Conservation (phyloP, 2,888 invertebrate species). For the Lithophane semibrunnea region DNA sequence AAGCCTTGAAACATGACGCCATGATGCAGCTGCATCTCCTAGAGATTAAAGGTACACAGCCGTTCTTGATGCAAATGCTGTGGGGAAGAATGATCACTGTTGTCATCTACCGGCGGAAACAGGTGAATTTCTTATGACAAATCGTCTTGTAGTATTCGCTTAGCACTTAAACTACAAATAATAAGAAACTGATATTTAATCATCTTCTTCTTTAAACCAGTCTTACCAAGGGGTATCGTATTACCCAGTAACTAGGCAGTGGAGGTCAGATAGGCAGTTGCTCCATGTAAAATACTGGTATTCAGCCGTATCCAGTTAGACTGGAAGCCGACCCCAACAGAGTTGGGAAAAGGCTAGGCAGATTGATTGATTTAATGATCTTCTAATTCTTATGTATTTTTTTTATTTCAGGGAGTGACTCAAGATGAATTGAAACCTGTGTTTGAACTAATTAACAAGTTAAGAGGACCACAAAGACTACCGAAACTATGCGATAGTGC, state of each 20-base stretch:
- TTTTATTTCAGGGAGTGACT: constrained; percentile 76
- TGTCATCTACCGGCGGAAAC: constrained; percentile 79
- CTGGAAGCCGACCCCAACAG: too few relatives aligned
- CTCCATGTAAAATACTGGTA: too few relatives aligned
- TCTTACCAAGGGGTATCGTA: too few relatives aligned
- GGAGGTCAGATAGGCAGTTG: too few relatives aligned
- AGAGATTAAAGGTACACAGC: constrained; percentile 71
- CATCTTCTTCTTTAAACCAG: too few relatives aligned
- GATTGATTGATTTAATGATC: too few relatives aligned
- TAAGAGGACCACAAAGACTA: constrained; percentile 79
- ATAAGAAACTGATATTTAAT: too few relatives aligned
- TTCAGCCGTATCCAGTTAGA: too few relatives aligned
- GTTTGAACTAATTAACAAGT: constrained; percentile 73
- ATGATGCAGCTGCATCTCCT: constrained; percentile 83
- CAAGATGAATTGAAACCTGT: constrained; percentile 78
- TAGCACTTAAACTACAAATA: too few relatives aligned
- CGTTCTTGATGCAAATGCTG: constrained; percentile 81
- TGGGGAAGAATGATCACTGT: constrained; percentile 83
- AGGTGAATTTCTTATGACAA: constrained; percentile 66
- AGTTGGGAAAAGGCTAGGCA: too few relatives aligned
- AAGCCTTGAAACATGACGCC: constrained; percentile 77
- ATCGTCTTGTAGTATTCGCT: background rate
- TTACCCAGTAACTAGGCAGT: too few relatives aligned
- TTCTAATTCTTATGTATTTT: too few relatives aligned
- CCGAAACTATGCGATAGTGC: constrained; percentile 79